Evolutionary conservation across 2,888 invertebrate species (phyloP), one percentile per base, ranked within the genome.

Genomic region (Acanthoscelides obtectus): DNA sequence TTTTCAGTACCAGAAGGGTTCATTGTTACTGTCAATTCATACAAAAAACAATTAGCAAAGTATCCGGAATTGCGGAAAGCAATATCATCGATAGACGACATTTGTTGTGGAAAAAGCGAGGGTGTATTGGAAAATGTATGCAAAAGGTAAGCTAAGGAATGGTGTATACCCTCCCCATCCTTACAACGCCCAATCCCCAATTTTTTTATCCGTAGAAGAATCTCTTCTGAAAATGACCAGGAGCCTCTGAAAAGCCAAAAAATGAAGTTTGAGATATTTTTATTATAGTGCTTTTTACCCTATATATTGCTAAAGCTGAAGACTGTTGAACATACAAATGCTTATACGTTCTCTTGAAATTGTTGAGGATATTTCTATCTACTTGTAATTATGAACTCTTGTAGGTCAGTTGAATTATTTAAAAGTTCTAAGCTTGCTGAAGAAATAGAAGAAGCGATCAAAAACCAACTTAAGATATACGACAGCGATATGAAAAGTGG

Each of bases 1-100:
- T 91, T 90, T 78, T 80, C 81, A 69, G 90, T 94, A 0, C 93
- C 94, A 0, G 87, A 87, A 68, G 94, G 94, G 6, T 92, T 93
- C 80, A 91, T 93, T 77, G 79, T 94, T 19, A 93, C 93, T 0
- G 86, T 88, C 0, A 83, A 86, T 69, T 91, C 92, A 0, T 88
- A 92, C 75, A 86, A 89, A 66, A 82, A 84, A 45, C 92, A 93
- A 77, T 76, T 93, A 0, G 82, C 88, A 74, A 74, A 80, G 1
- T 86, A 88, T 78, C 79, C 85, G 0, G 80, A 85, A 22, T 76
- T 93, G 66, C 79, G 80, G 70, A 78, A 84, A 12, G 87, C 88
- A 2, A 87, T 92, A 27, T 72, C 81, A 6, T 83, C 86, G 27
- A 86, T 92, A 20, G 86, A 89, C 74, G 83, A 87, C 17, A 86